Evolutionary conservation across 2,113 vertebrate species (phyloP).

Genomic region (Peromyscus maniculatus): DNA sequence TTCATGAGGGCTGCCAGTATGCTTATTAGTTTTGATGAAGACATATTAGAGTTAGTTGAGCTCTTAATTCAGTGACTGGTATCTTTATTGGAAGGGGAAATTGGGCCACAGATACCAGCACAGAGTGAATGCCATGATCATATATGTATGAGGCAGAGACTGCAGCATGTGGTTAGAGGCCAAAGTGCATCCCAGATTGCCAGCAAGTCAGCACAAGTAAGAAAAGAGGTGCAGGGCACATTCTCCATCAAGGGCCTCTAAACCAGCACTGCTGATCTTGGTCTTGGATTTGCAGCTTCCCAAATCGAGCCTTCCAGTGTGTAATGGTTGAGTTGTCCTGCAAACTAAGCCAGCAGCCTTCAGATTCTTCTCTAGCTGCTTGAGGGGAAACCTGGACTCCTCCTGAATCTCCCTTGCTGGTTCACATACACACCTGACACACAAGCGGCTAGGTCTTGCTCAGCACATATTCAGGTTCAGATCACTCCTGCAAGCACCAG

Average conservation of each 20-base stretch:
- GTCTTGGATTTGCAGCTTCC: background rate
- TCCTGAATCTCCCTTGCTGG: background rate
- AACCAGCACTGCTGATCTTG: background rate
- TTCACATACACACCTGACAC: background rate
- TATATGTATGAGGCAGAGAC: background rate
- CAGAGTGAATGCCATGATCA: no score
- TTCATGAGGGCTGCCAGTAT: background rate
- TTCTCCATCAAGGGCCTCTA: background rate
- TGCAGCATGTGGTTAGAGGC: background rate
- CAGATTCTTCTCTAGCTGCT: no score
- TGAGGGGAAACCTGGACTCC: no score
- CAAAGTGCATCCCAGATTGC: background rate
- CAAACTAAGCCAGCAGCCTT: background rate
- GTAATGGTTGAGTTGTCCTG: background rate
- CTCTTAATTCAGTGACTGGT: background rate
- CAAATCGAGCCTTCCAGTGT: rapidly evolving
- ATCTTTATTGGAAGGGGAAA: background rate
- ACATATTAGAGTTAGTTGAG: background rate
- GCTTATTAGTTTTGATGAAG: background rate
- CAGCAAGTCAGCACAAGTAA: background rate
- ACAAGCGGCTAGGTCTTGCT: background rate
- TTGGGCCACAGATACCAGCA: background rate
- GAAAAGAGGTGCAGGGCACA: background rate
- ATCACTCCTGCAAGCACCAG: background rate
- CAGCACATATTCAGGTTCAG: background rate